These are phyloP conservation scores for Tenebrio molitor DNA, from an alignment of 1,140 invertebrate species.

Conservation along the genomic window DNA sequence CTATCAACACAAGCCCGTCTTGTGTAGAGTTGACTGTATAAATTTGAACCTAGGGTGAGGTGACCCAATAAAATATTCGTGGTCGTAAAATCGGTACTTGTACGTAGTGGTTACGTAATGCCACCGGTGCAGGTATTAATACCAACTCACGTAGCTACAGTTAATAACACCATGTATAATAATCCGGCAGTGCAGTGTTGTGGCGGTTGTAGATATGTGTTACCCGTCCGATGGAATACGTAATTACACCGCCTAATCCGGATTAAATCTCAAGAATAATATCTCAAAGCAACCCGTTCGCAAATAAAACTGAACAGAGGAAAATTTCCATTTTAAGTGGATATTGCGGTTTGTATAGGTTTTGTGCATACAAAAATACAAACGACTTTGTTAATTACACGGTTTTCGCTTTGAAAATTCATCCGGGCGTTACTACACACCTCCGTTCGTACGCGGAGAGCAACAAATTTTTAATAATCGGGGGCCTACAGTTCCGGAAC, in stretches of 20 bases:
- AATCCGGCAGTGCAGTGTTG: conserved; percentile 39
- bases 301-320: background rate
- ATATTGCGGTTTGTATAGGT: too few species aligned
- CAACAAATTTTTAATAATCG: background rate
- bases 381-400: too few species aligned
- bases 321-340: background rate
- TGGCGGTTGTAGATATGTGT: conserved; percentile 27
- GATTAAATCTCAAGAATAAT: conserved; percentile 49
- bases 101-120: too few species aligned
- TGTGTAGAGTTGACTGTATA: too few species aligned
- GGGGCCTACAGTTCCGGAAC: background rate
- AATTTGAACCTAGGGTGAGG: too few species aligned
- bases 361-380: too few species aligned
- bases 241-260: conserved; percentile 50
- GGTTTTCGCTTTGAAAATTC: background rate
- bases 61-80: too few species aligned
- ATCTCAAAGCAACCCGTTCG: background rate
- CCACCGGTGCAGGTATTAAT: conserved; percentile 10
- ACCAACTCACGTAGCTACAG: conserved; percentile 36
- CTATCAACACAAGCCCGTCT: too few species aligned
- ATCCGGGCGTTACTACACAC: background rate
- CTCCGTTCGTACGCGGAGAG: background rate
- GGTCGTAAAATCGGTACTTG: too few species aligned
- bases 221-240: conserved; percentile 46
- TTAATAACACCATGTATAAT: conserved; percentile 43